Evolutionary conservation across 2,113 vertebrate species (phyloP).

Genomic region (Puma concolor): DNA sequence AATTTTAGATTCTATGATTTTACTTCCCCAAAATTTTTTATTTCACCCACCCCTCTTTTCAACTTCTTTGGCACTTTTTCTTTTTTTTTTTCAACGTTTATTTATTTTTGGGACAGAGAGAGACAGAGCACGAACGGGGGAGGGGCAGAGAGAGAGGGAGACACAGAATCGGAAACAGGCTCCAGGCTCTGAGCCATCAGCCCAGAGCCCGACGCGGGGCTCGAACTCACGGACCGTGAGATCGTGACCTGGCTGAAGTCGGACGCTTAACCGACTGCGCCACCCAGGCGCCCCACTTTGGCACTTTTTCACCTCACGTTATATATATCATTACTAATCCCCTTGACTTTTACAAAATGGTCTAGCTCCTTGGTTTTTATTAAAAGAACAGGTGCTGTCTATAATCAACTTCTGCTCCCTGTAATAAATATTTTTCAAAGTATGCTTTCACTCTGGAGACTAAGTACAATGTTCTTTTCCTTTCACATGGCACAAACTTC

Average conservation of each 20-base stretch:
- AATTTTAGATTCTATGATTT: neutral
- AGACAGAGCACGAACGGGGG: no score
- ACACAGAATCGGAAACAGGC: no score
- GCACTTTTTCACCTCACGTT: conserved; percentile 2
- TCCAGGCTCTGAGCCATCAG: no score
- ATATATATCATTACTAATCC: neutral
- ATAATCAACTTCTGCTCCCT: conserved; percentile 2
- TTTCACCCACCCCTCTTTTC: neutral
- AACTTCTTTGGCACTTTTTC: neutral
- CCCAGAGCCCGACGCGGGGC: no score
- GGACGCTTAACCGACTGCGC: no score
- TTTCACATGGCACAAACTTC: neutral
- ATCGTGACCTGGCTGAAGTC: no score
- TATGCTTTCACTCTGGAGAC: conserved; percentile 41
- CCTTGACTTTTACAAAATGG: conserved; percentile 20
- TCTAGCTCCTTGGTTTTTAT: neutral
- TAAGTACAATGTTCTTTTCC: conserved; percentile 6
- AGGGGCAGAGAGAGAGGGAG: no score
- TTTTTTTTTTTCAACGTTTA: no score
- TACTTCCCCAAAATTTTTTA: neutral
- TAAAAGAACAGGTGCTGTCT: conserved; percentile 5
- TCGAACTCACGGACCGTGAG: no score
- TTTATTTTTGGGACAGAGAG: no score
- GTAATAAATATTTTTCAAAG: neutral
- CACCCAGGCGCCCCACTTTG: no score